A percentile compares a stretch with the other conserved stretches of the same genome.
phyloP scores from a whole-genome alignment of 2,888 invertebrate species.

The Nomada lathburiana region DNA sequence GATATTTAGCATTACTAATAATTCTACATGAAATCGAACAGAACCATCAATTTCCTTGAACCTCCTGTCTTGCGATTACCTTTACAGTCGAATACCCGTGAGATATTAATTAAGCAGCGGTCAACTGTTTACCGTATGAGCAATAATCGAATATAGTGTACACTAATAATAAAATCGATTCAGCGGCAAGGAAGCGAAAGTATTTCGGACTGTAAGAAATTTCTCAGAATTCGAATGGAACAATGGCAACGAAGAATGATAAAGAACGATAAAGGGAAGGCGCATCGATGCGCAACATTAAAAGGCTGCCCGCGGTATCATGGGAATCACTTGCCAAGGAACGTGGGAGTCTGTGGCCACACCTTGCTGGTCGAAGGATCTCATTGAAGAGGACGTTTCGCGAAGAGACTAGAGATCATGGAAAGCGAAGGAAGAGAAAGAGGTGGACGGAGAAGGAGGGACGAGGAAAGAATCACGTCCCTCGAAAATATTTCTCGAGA shows the following conservation, averaged over 20 bases:
- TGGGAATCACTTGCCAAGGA: constrained; percentile 65
- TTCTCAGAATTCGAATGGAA: constrained; percentile 4
- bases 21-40: too few relatives aligned
- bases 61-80: too few relatives aligned
- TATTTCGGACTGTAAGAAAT: background rate
- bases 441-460: constrained; percentile 8
- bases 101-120: too few relatives aligned
- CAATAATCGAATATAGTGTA: too few relatives aligned
- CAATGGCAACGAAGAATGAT: constrained; percentile 10
- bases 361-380: constrained; percentile 62
- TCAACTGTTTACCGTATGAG: too few relatives aligned
- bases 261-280: constrained; percentile 17
- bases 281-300: constrained; percentile 46
- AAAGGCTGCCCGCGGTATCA: constrained; percentile 47
- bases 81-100: too few relatives aligned
- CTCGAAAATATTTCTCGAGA: constrained; percentile 72
- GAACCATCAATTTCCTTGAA: too few relatives aligned
- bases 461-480: constrained; percentile 53
- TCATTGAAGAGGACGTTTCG: constrained; percentile 53
- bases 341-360: constrained; percentile 72
- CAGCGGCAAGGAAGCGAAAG: background rate
- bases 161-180: background rate
- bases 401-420: constrained; percentile 17
- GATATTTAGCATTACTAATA: too few relatives aligned
- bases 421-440: constrained; percentile 16